Base-by-base conservation (phyloP, 2,113 vertebrate genomes). In the Percopsis transmontana region DNA sequence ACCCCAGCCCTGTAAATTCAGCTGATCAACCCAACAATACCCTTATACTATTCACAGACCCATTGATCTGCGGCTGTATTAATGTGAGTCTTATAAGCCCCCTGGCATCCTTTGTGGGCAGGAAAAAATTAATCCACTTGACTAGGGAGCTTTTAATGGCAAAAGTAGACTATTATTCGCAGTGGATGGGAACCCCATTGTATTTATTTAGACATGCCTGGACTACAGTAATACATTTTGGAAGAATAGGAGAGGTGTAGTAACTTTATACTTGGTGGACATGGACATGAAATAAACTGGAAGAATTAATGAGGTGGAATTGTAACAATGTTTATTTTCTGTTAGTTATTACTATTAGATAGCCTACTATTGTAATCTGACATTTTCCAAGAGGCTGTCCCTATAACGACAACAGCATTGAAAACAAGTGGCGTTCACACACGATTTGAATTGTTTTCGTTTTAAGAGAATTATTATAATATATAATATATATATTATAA, bases 11-110 rank as follows among this genome's bases (percentile, higher is more conserved):
- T 50, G 40, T 83, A 66, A 79, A 83, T 58, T 66, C 68, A 72
- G 64, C 69, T 80, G 44, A 55, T 82, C 44, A 77, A 83, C 27
- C 84, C 83, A 85, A 72, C 76, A 85, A 72, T 80, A 79, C 76
- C 75, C 76, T 60, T 77, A 77, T 71, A 79, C 76, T 23, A 65
- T 73, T 83, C 62, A 20, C 76, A 79, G 79, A 62, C 47, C 59
- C 76, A 88, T 90, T 85, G 87, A 89, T 84, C 81, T 88, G 89
- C 75, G 87, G 86, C 83, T 59, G 65, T 83, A 81, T 84, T 81
- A 87, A 85, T 76, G 82, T 86, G 83, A 2, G 50, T 79, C 77
- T 85, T 80, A 78, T 74, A 64, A 85, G 75, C 72, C 78, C 23
- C 18, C 54, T 57, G 52, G 76, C 68, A 79, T 86, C 76, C 76